Base-by-base conservation (phyloP, 2,888 invertebrate genomes). In the Ceriagrion tenellum region DNA sequence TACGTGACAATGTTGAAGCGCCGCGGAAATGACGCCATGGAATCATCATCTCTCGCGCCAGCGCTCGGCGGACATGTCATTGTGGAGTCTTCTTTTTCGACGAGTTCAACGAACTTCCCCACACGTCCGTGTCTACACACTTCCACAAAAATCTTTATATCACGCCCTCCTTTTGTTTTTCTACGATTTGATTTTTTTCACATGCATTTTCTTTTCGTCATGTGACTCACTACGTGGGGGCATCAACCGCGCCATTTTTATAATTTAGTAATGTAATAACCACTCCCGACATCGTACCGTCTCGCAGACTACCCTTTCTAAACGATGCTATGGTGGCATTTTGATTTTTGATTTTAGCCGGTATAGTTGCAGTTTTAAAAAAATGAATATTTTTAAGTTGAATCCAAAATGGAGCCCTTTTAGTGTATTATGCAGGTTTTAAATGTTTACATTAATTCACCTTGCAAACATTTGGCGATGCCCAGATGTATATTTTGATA, bases 21-120 rank as follows among this genome's bases (percentile, higher is more conserved):
- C 59, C 93, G 55, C 93, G 93, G 93, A 93, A 93, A 93, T 93
- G 74, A 74, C 93, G 47, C 69, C 93, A 93, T 93, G 93, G 74
- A 93, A 93, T 93, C 93, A 93, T 93, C 93, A 47, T 16, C 40
- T 93, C 91, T 30, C 91, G 91, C 35, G n/a, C n/a, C n/a, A n/a
- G n/a, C 90, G 55, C 90, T 56, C 30, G 20, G 91, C 93, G 93
- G 93, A 69, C 93, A 93, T 93, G 93, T 93, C 93, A 93, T 47
- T 69, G 69, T 69, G 40, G 69, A 81, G 35, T 81, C 81, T 81
- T 81, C 81, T 81, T 35, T 81, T 35, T 81, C 63, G 55, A 93
- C 69, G 47, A 69, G 93, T 40, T 93, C 93, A 93, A 47, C 93
- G 69, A 93, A 63, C 93, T 93, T 74, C 47, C 2, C 93, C 26